These are phyloP conservation scores for Salmo trutta DNA, from an alignment of 2,797 vertebrate genomes.

Conservation along the genomic window DNA sequence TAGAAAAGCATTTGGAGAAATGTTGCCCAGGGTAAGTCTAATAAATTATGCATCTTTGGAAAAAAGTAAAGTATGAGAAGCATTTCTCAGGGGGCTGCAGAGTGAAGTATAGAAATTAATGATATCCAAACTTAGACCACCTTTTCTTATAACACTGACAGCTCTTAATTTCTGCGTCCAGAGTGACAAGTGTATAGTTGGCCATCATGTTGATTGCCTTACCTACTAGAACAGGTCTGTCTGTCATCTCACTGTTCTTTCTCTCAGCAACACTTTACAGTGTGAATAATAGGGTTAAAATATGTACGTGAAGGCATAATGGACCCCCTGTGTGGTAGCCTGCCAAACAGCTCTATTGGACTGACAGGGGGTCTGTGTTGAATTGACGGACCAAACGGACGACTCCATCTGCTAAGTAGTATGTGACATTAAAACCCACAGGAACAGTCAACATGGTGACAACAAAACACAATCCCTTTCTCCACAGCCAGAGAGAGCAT, in stretches of 20 bases:
- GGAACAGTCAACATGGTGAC: constrained; percentile 26
- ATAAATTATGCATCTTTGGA: constrained; percentile 6
- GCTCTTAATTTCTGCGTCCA: constrained; percentile 1
- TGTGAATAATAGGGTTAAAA: constrained; percentile 17
- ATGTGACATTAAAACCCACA: constrained; percentile 12
- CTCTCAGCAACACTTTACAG: not conserved
- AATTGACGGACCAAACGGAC: constrained; percentile 38
- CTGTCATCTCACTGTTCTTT: not conserved
- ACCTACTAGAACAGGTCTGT: constrained; percentile 1
- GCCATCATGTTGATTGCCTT: constrained; percentile 7
- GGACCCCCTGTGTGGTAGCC: constrained; percentile 54
- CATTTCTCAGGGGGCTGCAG: not conserved
- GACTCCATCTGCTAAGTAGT: constrained; percentile 37
- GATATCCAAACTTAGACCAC: not conserved
- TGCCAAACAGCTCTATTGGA: constrained; percentile 47
- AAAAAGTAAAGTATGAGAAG: constrained; percentile 1
- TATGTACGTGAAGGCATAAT: constrained; percentile 49
- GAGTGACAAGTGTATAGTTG: constrained; percentile 1
- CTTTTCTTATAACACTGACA: not conserved
- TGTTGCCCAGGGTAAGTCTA: not conserved
- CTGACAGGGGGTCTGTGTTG: constrained; percentile 36
- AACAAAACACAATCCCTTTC: constrained; percentile 2
- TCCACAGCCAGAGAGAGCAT: not conserved
- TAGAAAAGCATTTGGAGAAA: not conserved
- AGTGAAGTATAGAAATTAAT: constrained; percentile 6